Base-by-base conservation (phyloP, 2,797 vertebrate species). In the Morus bassanus region DNA sequence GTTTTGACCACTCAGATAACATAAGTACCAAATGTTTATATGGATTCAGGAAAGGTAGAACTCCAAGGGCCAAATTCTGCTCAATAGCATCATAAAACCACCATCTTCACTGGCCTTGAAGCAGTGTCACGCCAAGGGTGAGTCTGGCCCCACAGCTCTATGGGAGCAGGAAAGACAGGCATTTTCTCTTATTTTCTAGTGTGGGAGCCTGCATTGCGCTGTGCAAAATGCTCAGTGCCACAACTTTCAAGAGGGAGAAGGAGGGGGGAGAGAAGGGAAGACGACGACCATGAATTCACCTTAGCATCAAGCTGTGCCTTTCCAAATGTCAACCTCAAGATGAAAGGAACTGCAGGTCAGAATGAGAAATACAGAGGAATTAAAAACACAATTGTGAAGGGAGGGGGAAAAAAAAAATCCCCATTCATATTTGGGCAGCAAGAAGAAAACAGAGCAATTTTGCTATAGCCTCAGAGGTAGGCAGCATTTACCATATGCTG, bases 371-470 rank as follows among this genome's bases (percentile, higher is more conserved):
- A 14, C 23, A 57, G 33, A 80, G 19, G 39, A 91, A 89, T 91
- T 91, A 72, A 73, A 51, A 50, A 46, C 15, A 54, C 1, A 31
- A 7, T 33, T 85, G 23, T 13, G 41, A 85, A 85, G 7, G 6
- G 19, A 25, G 30, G 10, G 4, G 7, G 1, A 3, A 50, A 84
- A 3, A 50, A 84, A 79, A 35, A 10, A 25, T 41, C 45, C 24
- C 30, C 11, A 27, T 84, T 91, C 37, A 37, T 80, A 88, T 80
- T 89, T 95, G 87, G 74, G 85, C 79, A 93, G 25, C 50, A 67
- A 80, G 64, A 89, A 59, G 33, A 91, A 92, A 93, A 73, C 27
- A 85, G 15, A 39, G 7, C 9, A 68, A 64, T 95, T 83, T 65
- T 60, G 4, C 57, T n/a, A 59, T 4, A 41, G 67, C 65, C 83